A percentile compares a stretch with the other conserved stretches of the same genome.
These are phyloP conservation scores for Leptinotarsa lineolata DNA, from an alignment of 1,140 invertebrate genomes.

Conservation along the genomic window DNA sequence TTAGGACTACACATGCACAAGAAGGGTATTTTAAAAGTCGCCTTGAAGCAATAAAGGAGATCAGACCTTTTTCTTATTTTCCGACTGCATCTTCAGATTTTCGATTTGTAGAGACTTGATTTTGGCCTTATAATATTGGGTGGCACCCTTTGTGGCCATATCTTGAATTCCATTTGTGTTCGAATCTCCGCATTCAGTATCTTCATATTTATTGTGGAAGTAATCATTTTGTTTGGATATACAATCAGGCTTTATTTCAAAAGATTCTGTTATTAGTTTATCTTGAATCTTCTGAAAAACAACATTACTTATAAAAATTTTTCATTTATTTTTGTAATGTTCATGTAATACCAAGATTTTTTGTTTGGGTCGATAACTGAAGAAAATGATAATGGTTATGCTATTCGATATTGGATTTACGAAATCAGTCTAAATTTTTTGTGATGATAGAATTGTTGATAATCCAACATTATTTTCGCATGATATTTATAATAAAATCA, in stretches of 20 bases:
- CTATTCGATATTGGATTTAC: too few species aligned
- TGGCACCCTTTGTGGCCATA: conserved; percentile 48
- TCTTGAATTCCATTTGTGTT: conserved; percentile 30
- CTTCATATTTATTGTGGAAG: not conserved
- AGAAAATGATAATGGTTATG: too few species aligned
- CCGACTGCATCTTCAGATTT: conserved; percentile 51
- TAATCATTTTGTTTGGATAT: conserved; percentile 24
- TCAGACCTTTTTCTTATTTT: conserved; percentile 57
- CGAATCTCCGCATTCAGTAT: not conserved
- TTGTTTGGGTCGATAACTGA: too few species aligned
- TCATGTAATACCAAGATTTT: too few species aligned
- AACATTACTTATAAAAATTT: not conserved
- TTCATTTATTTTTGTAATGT: too few species aligned
- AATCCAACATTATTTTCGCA: too few species aligned
- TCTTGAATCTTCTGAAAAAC: conserved; percentile 47
- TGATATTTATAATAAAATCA: too few species aligned
- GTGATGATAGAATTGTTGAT: too few species aligned
- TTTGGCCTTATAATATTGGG: conserved; percentile 56
- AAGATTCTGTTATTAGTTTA: conserved; percentile 36
- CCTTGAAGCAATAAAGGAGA: not conserved
- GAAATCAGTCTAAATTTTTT: too few species aligned
- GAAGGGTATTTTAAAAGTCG: not conserved
- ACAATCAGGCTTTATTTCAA: conserved; percentile 27
- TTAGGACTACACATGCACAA: too few species aligned
- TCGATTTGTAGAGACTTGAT: conserved; percentile 57